Evolutionary conservation across 2,888 invertebrate genomes (phyloP).

Genomic region (Meloe dianella): DNA sequence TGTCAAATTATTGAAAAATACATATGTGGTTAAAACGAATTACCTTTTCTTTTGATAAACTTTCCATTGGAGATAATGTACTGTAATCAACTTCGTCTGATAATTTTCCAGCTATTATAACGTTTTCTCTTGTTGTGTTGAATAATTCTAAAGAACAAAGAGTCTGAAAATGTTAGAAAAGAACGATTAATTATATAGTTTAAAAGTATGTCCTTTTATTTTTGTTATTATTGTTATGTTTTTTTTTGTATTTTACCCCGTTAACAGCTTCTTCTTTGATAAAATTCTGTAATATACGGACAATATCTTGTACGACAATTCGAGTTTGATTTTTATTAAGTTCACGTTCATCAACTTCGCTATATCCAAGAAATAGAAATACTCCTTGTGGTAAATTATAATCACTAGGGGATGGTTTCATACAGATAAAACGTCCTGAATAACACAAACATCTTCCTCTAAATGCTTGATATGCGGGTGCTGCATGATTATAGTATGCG

Average conservation of each 20-base stretch:
- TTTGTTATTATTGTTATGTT: background rate
- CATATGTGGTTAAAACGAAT: constrained; percentile 27
- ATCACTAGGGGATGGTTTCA: constrained; percentile 80
- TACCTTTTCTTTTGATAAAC: constrained; percentile 78
- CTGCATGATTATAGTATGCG: constrained; percentile 89
- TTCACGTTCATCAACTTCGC: constrained; percentile 82
- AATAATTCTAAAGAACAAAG: constrained; percentile 83
- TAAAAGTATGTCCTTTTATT: background rate
- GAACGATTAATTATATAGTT: background rate
- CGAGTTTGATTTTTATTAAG: constrained; percentile 82
- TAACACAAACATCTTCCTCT: constrained; percentile 89
- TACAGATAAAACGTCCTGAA: constrained; percentile 90
- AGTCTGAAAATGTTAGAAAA: constrained; percentile 66
- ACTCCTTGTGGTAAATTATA: constrained; percentile 84
- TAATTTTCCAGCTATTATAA: constrained; percentile 82
- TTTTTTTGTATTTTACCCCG: constrained; percentile 62
- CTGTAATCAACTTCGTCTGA: constrained; percentile 69
- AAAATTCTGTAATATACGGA: constrained; percentile 80
- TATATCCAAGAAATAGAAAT: constrained; percentile 87
- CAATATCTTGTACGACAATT: constrained; percentile 83
- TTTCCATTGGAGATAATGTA: constrained; percentile 69
- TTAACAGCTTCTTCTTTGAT: constrained; percentile 75
- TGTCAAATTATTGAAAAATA: constrained; percentile 19
- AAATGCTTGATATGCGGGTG: constrained; percentile 89
- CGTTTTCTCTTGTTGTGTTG: constrained; percentile 86